A percentile compares a stretch with the other conserved stretches of the same genome.
Conservation (phyloP, 2,888 invertebrate species). For the Coleophora flavipennella region DNA sequence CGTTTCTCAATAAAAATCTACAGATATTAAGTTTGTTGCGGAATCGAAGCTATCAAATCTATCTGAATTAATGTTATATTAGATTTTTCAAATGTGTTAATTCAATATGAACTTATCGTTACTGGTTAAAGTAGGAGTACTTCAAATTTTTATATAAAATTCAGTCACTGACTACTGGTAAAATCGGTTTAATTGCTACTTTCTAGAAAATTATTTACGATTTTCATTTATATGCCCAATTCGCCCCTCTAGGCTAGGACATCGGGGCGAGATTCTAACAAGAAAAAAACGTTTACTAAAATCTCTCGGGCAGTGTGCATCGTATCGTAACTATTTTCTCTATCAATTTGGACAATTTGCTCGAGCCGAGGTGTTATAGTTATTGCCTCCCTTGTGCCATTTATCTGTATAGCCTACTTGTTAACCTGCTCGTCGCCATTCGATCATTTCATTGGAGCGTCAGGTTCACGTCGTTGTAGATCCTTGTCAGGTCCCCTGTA, state of each 20-base stretch:
- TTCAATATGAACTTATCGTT: constrained; percentile 53
- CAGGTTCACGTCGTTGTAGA: constrained; percentile 30
- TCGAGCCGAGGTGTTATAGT: constrained; percentile 30
- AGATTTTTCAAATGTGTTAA: constrained; percentile 39
- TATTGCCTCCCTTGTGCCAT: constrained; percentile 68
- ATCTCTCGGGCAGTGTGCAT: constrained; percentile 49
- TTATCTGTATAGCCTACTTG: constrained; percentile 51
- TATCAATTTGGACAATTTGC: constrained; percentile 25
- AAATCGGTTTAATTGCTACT: constrained; percentile 53
- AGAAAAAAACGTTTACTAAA: constrained; percentile 31
- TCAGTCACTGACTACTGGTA: constrained; percentile 68
- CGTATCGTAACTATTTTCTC: constrained; percentile 35
- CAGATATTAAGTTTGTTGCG: constrained; percentile 43
- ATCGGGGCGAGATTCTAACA: constrained; percentile 26
- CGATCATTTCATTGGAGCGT: constrained; percentile 44
- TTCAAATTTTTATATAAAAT: constrained; percentile 37
- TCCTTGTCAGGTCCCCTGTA: constrained; percentile 28
- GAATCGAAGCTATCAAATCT: constrained; percentile 40
- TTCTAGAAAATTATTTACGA: constrained; percentile 63
- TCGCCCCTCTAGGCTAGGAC: constrained; percentile 33
- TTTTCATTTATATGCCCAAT: constrained; percentile 43
- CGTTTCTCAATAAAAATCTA: constrained; percentile 37
- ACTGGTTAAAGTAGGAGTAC: constrained; percentile 55
- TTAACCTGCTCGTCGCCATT: constrained; percentile 42
- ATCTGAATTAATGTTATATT: constrained; percentile 36